Evolutionary conservation across 2,113 vertebrate genomes (phyloP), one percentile per base, ranked within the genome.

Genomic region (Sinocyclocheilus grahami): DNA sequence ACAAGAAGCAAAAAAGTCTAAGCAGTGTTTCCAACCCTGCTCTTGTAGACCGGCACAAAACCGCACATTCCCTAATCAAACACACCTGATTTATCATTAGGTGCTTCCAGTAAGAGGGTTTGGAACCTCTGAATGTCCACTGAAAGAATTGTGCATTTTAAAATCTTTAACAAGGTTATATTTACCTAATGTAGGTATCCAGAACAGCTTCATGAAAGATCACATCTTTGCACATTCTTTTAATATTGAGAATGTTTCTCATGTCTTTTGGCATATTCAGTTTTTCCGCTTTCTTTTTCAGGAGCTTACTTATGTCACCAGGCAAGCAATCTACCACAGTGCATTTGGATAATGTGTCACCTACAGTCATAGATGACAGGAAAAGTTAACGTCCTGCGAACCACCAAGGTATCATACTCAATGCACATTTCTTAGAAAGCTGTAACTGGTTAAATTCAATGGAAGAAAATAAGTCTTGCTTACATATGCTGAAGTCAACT

Each of bases 181-280:
- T 86, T 53, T 82, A 89, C 89, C 11, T 33, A 20, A 78, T 87
- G 37, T 74, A 90, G 12, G 1, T 0, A 1, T 71, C 1, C 77
- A 20, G 16, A 1, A 90, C 1, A 3, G 0, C 1, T 2, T 1
- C 2, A 4, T 80, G 1, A 1, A 24, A 2, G 48, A 88, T 85
- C 67, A 86, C 3, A 0, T 3, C 0, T 0, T 0, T 0, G 46
- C 89, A 90, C 62, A 78, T 76, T 3, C 39, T 48, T 81, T 81
- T 86, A 0, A 90, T 51, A 20, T 55, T 46, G 24, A 48, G 12
- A 22, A 81, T 8, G 30, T 27, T 83, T 67, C 60, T 89, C 27
- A 89, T 16, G 1, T 82, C 46, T 18, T 20, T 82, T 30, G 22
- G 3, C 7, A 9, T 16, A 9, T 6, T 13, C 51, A 14, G 5